These are phyloP conservation scores for Lepus oiostolus DNA, from an alignment of 2,797 vertebrate species.

Conservation along the genomic window DNA sequence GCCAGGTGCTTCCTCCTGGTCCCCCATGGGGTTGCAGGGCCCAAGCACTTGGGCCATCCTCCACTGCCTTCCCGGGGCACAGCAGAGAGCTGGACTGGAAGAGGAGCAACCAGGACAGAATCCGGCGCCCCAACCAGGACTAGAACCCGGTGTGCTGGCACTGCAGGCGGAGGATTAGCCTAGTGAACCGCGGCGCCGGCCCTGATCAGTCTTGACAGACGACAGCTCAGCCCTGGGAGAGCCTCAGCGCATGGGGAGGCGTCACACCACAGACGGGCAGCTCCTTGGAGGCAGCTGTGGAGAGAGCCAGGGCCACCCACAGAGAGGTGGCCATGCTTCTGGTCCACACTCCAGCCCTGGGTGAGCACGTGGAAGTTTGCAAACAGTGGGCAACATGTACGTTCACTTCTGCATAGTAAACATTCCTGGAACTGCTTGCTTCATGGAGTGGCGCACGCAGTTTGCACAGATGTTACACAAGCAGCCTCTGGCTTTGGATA, in stretches of 20 bases:
- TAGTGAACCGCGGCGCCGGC: no score
- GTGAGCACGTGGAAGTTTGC: background rate
- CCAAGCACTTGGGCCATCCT: no score
- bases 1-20: no score
- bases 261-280: background rate
- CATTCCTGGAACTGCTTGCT: slow-evolving; percentile 28
- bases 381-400: rapidly evolving
- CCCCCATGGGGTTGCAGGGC: no score
- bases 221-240: no score
- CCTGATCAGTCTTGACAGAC: no score
- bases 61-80: no score
- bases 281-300: background rate
- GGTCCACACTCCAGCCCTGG: rapidly evolving
- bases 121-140: no score
- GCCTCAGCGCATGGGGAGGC: rapidly evolving
- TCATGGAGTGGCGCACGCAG: background rate
- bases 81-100: no score
- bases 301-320: rapidly evolving
- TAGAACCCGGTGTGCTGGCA: no score
- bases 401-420: background rate
- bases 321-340: rapidly evolving
- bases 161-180: no score
- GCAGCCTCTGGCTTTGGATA: slow-evolving; percentile 15
- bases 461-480: slow-evolving; percentile 31
- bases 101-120: no score